Conservation (phyloP, 2,888 invertebrate species). For the Atrina japonica region DNA sequence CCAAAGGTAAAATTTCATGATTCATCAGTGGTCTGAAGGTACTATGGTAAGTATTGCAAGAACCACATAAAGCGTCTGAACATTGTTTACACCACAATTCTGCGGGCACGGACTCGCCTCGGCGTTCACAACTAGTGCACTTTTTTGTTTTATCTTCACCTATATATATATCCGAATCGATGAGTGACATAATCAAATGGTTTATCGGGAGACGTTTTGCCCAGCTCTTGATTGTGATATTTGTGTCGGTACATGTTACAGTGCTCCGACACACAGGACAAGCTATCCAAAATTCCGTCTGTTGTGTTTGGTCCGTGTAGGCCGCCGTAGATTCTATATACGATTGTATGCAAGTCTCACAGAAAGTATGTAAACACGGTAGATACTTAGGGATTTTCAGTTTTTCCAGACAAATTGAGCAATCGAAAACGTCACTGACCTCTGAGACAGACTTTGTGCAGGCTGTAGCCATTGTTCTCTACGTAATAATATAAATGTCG, state of each 20-base stretch:
- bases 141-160: not conserved
- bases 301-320: not conserved
- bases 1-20: not conserved
- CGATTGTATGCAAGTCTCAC: slow-evolving; percentile 5
- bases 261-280: slow-evolving; percentile 11
- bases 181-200: not conserved
- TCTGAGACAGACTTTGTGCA: too few species aligned
- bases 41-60: slow-evolving; percentile 5
- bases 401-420: slow-evolving; percentile 14
- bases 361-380: slow-evolving; percentile 15
- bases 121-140: slow-evolving; percentile 3
- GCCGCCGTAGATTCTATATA: slow-evolving; percentile 2
- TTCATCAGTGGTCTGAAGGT: not conserved
- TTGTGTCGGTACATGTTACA: not conserved
- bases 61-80: slow-evolving; percentile 14
- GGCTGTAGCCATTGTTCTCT: too few species aligned
- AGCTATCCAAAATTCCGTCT: not conserved
- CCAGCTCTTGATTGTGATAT: slow-evolving; percentile 3
- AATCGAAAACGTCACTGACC: slow-evolving; percentile 7
- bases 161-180: not conserved
- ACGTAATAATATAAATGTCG: too few species aligned
- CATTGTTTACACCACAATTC: slow-evolving; percentile 19
- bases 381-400: slow-evolving; percentile 8
- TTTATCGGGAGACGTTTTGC: slow-evolving; percentile 8
- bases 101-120: not conserved